Evolutionary conservation across 2,888 invertebrate genomes (phyloP).

Genomic region (Mycalesis mineus): DNA sequence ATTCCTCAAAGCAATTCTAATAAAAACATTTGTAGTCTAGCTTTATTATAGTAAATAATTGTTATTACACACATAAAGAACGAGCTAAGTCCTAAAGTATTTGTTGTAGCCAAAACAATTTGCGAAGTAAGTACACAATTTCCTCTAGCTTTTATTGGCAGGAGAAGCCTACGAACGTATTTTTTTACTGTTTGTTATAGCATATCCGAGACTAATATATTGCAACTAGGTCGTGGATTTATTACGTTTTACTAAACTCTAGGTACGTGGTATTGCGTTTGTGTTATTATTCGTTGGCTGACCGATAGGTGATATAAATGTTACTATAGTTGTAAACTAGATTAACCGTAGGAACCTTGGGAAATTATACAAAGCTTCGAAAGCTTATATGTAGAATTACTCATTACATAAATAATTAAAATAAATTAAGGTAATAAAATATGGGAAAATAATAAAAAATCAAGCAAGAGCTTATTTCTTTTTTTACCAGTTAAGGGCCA

Average conservation of each 20-base stretch:
- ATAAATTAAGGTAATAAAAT: too few species aligned
- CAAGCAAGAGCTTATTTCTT: too few species aligned
- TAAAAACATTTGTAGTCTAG: background rate
- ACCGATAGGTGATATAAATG: constrained; percentile 5
- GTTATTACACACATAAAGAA: background rate
- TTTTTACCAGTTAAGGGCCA: too few species aligned
- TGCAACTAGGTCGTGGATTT: constrained; percentile 3
- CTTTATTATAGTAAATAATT: background rate
- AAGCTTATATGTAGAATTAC: background rate
- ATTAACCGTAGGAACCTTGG: background rate
- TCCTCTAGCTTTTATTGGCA: background rate
- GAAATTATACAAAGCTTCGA: background rate
- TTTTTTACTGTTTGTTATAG: background rate
- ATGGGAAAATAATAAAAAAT: too few species aligned
- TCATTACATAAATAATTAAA: background rate
- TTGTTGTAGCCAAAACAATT: background rate
- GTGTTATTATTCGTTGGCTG: background rate
- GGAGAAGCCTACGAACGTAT: background rate
- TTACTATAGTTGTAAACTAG: background rate
- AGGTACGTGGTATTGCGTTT: background rate
- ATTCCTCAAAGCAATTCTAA: background rate
- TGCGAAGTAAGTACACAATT: background rate
- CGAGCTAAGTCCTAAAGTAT: background rate
- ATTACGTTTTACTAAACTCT: background rate
- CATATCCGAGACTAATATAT: background rate